A percentile compares a stretch with the other conserved stretches of the same genome.
Conservation (phyloP, 2,797 vertebrate species). For the Leucoraja ocellata region DNA sequence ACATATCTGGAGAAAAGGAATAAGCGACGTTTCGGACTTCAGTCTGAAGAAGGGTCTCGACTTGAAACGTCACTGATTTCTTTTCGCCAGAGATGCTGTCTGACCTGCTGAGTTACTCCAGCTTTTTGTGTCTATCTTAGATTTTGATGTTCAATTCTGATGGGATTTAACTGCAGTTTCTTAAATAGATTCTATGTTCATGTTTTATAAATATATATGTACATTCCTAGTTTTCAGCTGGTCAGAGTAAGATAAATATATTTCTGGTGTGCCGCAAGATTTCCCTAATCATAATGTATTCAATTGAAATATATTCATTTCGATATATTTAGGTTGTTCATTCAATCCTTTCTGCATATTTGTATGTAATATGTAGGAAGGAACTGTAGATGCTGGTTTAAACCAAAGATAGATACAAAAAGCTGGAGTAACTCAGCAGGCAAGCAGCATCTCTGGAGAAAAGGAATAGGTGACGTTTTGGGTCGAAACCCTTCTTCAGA, state of each 20-base stretch:
- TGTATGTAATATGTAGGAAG: not conserved
- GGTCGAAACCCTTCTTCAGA: too few species aligned
- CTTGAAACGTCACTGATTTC: too few species aligned
- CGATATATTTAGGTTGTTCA: not conserved
- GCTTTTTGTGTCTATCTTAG: not conserved
- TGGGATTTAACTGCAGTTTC: not conserved
- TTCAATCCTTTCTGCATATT: not conserved
- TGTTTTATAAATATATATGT: not conserved
- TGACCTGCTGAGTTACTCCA: too few species aligned
- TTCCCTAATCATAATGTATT: not conserved
- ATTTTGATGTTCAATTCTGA: not conserved
- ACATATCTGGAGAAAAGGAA: too few species aligned
- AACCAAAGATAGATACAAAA: too few species aligned
- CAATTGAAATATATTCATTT: not conserved
- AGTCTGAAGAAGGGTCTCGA: too few species aligned
- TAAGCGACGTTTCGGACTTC: too few species aligned
- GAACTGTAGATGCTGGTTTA: too few species aligned
- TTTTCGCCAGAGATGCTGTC: too few species aligned
- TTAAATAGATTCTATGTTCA: not conserved
- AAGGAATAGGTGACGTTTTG: too few species aligned
- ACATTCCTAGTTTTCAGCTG: not conserved
- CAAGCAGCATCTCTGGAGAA: too few species aligned
- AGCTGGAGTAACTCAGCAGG: too few species aligned
- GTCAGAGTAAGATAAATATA: not conserved
- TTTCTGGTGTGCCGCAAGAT: not conserved